phyloP scores from a whole-genome alignment of 2,888 invertebrate species.

The Temnothorax ravouxi region DNA sequence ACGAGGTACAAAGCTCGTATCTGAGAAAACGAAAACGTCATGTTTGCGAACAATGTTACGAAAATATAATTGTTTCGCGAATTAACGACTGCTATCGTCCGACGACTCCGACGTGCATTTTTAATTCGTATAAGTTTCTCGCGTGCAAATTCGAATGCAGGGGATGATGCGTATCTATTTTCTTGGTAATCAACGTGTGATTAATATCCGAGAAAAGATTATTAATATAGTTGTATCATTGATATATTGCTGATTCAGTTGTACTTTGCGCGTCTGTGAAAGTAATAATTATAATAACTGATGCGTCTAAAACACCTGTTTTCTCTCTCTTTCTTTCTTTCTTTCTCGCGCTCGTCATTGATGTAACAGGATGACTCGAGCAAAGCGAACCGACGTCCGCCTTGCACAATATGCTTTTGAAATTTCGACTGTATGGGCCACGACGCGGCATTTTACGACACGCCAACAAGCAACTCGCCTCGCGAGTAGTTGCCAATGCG shows the following conservation, averaged over 20 bases:
- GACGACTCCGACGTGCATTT: background rate
- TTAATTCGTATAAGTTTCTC: background rate
- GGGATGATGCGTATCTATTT: background rate
- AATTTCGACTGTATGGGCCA: slow-evolving; percentile 40
- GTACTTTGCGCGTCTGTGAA: background rate
- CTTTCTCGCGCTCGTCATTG: background rate
- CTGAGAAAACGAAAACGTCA: background rate
- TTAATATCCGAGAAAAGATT: background rate
- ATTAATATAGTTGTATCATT: background rate
- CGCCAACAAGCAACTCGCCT: slow-evolving; percentile 34
- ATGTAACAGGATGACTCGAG: slow-evolving; percentile 5
- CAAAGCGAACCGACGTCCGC: background rate
- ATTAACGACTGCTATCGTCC: background rate
- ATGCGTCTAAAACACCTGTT: background rate
- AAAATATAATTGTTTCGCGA: slow-evolving; percentile 4
- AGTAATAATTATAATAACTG: background rate
- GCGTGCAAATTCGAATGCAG: background rate
- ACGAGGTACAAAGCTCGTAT: background rate
- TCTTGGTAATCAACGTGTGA: background rate
- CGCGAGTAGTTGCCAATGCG: slow-evolving; percentile 23
- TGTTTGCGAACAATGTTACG: background rate
- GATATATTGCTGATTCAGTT: background rate
- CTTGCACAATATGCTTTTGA: slow-evolving; percentile 42
- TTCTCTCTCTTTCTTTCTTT: background rate
- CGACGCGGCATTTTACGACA: slow-evolving; percentile 38